Conservation (phyloP, 2,888 invertebrate genomes). For the Anticlea derivata region DNA sequence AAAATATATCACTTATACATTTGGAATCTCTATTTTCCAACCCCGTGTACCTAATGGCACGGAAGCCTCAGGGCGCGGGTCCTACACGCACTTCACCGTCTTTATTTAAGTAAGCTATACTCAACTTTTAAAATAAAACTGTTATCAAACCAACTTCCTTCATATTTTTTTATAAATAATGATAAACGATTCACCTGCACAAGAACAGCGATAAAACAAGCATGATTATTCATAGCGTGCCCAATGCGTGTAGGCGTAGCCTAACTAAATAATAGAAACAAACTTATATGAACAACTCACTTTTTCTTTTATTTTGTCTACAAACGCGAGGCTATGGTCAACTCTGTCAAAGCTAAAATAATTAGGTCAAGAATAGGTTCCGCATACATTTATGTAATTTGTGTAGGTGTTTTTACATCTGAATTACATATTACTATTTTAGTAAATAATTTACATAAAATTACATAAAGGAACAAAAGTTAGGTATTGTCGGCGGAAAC, state of each 20-base stretch:
- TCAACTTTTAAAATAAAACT: neutral
- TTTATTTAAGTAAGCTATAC: too few relatives aligned
- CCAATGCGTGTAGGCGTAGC: slow-evolving; percentile 1
- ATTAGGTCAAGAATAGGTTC: slow-evolving; percentile 1
- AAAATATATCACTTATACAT: too few relatives aligned
- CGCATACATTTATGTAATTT: neutral
- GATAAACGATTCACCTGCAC: slow-evolving; percentile 15
- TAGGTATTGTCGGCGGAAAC: neutral
- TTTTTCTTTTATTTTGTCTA: slow-evolving; percentile 12
- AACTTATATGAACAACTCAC: neutral
- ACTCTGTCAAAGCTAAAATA: neutral
- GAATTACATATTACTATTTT: too few relatives aligned
- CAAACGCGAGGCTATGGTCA: slow-evolving; percentile 15
- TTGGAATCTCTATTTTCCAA: too few relatives aligned
- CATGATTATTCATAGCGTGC: slow-evolving; percentile 16
- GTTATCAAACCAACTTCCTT: slow-evolving; percentile 5
- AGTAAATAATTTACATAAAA: neutral
- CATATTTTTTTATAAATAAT: slow-evolving; percentile 6
- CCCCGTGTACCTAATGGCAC: too few relatives aligned
- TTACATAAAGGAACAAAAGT: neutral
- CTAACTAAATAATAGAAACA: slow-evolving; percentile 11
- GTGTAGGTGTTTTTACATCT: too few relatives aligned
- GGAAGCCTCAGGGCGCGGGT: too few relatives aligned
- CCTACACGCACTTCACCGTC: too few relatives aligned
- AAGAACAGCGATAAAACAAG: slow-evolving; percentile 11